phyloP scores from a whole-genome alignment of 2,888 invertebrate genomes.

The Asteroscopus sphinx region DNA sequence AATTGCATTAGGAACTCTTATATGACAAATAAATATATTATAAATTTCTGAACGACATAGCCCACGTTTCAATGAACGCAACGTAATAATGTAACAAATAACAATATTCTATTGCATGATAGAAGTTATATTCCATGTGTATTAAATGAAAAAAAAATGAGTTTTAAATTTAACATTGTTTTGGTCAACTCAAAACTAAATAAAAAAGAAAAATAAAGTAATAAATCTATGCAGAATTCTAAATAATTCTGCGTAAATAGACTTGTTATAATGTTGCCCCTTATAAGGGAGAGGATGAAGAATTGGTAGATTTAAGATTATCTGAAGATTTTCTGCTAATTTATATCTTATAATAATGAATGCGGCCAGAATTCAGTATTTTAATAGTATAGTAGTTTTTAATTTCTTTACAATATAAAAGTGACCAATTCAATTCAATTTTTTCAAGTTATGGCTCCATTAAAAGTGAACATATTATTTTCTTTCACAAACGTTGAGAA shows the following conservation, averaged over 20 bases:
- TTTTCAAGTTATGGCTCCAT: no score
- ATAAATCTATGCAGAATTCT: not conserved
- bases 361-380: not conserved
- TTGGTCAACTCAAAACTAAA: not conserved
- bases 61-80: constrained; percentile 12
- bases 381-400: not conserved
- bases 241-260: constrained; percentile 9
- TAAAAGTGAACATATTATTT: no score
- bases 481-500: constrained; percentile 12
- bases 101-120: no score
- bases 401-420: rapidly evolving
- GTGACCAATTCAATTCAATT: no score
- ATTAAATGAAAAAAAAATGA: no score
- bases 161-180: not conserved
- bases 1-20: no score
- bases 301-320: constrained; percentile 16
- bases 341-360: not conserved
- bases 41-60: constrained; percentile 13
- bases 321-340: not conserved
- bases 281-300: not conserved
- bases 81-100: not conserved
- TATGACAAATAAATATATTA: not conserved
- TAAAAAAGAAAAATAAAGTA: not conserved
- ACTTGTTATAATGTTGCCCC: constrained; percentile 13
- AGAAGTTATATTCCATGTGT: no score